Conservation (phyloP, 2,113 vertebrate genomes). For the Saguinus midas region DNA sequence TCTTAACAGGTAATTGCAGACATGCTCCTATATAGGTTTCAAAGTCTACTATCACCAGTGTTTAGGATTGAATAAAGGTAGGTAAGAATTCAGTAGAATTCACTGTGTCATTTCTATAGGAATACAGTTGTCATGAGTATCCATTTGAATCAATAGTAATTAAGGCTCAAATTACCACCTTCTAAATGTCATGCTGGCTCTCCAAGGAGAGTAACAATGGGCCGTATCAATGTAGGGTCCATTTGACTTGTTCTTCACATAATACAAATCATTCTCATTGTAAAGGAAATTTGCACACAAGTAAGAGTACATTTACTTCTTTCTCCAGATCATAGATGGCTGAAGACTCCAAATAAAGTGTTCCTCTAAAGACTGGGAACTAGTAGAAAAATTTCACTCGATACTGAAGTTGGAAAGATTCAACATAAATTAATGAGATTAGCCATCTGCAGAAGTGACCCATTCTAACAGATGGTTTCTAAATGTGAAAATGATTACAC, state of each 20-base stretch:
- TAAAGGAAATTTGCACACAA: slow-evolving; percentile 19
- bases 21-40: not conserved
- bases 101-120: not conserved
- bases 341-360: slow-evolving; percentile 32
- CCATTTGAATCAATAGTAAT: slow-evolving; percentile 45
- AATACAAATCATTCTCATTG: slow-evolving; percentile 20
- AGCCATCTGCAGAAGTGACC: slow-evolving; percentile 75
- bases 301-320: not conserved
- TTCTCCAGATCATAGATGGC: not conserved
- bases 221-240: not conserved
- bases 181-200: not conserved
- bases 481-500: slow-evolving; percentile 76
- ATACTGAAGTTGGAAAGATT: slow-evolving; percentile 52
- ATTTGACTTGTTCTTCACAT: slow-evolving; percentile 23
- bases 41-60: not conserved
- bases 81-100: not conserved
- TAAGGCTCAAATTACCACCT: slow-evolving; percentile 51
- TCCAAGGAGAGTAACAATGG: not conserved
- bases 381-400: slow-evolving; percentile 38
- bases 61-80: not conserved
- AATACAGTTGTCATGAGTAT: slow-evolving; percentile 33
- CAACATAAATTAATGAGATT: slow-evolving; percentile 73
- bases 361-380: slow-evolving; percentile 20
- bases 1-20: not conserved
- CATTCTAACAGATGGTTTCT: slow-evolving; percentile 73